Evolutionary conservation across 2,888 invertebrate genomes (phyloP).

Genomic region (Marasmarcha lunaedactyla): DNA sequence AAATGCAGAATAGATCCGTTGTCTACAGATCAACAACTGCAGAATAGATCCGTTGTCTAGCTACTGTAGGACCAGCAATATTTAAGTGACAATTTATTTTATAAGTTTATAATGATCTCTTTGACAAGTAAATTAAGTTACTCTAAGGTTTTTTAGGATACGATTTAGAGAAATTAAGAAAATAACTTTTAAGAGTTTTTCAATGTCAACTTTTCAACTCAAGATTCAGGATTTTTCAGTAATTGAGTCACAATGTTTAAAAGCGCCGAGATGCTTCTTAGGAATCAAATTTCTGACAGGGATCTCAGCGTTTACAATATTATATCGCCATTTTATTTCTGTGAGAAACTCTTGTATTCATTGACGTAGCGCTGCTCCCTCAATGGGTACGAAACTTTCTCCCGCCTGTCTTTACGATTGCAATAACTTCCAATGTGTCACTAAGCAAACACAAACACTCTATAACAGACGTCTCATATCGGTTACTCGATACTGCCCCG

Average conservation of each 20-base stretch:
- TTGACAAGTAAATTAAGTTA: conserved; percentile 56
- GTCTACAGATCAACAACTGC: conserved; percentile 5
- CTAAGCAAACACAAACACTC: conserved; percentile 58
- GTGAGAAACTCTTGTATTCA: too few species aligned
- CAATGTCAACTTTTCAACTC: neutral
- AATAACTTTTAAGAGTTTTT: conserved; percentile 10
- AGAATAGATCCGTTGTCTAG: neutral
- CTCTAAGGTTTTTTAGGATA: conserved; percentile 28
- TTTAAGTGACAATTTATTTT: conserved; percentile 53
- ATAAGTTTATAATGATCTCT: conserved; percentile 69
- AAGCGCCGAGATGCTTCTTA: too few species aligned
- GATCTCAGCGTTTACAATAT: too few species aligned
- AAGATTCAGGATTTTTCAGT: too few species aligned
- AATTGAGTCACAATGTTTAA: too few species aligned
- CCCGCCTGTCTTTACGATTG: too few species aligned
- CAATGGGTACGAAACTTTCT: too few species aligned
- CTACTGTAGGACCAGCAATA: conserved; percentile 24
- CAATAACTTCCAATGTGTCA: too few species aligned
- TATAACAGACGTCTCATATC: conserved; percentile 21
- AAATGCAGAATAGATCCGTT: conserved; percentile 4
- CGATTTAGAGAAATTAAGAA: conserved; percentile 16
- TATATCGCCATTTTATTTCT: too few species aligned
- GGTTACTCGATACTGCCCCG: conserved; percentile 14
- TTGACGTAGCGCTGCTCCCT: too few species aligned
- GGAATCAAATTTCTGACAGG: too few species aligned